phyloP scores from a whole-genome alignment of 2,797 vertebrate genomes.

The Steatocranus sp. region DNA sequence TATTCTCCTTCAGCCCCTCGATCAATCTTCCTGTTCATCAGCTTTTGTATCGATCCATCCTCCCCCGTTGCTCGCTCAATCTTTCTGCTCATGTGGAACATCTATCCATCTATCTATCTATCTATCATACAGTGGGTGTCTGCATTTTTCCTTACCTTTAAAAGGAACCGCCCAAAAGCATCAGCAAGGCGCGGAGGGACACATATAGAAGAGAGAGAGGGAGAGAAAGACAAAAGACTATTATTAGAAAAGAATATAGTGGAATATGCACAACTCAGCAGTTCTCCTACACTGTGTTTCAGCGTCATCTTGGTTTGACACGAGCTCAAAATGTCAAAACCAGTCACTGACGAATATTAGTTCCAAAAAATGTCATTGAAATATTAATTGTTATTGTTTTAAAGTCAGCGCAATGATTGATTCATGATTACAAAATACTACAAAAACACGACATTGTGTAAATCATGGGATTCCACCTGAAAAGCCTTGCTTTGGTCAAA shows the following conservation, averaged over 20 bases:
- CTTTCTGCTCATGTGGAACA: not conserved
- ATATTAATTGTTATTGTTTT: not conserved
- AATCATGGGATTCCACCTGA: not conserved
- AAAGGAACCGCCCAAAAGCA: not conserved
- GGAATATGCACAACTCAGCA: not conserved
- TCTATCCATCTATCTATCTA: not conserved
- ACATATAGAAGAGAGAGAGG: conserved; percentile 19
- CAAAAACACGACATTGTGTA: not conserved
- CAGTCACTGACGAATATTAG: not conserved
- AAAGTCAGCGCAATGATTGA: not conserved
- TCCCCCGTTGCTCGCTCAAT: not conserved
- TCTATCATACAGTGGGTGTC: not conserved
- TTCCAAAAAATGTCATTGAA: not conserved
- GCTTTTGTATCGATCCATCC: conserved; percentile 10
- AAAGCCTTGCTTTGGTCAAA: not conserved
- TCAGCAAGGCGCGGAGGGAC: not conserved
- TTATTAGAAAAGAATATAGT: not conserved
- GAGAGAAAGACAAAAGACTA: not conserved
- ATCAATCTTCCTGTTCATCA: conserved; percentile 13
- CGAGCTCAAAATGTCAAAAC: not conserved
- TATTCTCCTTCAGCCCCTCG: not conserved
- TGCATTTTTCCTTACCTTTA: conserved; percentile 59
- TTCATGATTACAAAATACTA: not conserved
- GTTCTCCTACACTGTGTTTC: not conserved
- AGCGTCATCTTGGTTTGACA: not conserved